Base-by-base conservation (phyloP, 2,113 vertebrate species). In the Ctenodactylus gundi region DNA sequence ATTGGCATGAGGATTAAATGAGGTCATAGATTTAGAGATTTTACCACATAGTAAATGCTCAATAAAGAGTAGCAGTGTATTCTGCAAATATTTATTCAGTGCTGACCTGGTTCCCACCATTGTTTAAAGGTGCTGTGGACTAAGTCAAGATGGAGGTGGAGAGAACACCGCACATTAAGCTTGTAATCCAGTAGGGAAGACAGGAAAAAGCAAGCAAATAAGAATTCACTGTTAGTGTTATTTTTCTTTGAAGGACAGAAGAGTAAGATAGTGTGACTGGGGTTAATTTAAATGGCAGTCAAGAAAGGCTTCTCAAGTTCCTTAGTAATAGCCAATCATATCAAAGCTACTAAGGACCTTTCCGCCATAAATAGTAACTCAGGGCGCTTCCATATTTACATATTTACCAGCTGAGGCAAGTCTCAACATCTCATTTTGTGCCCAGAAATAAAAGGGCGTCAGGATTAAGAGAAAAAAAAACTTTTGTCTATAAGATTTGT, bases 21-120 rank as follows among this genome's bases (percentile, higher is more conserved):
- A 88, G 58, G 82, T 72, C 29, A 64, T 44, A 70, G 84, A 83
- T 73, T 67, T 41, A 85, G 85, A 95, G 80, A 68, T 49, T 25
- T 72, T 85, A 91, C 62, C 76, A 82, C 20, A 41, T 41, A 90
- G 14, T 85, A 91, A 87, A 67, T 83, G 41, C 65, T 90, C 85
- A 67, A 51, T 89, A 84, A 95, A 80, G 11, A 82, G 44, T 25
- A 68, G 39, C 29, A 85, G 10, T 88, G 77, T 46, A 53, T 31
- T 94, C 58, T n/a, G 49, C 39, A 85, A 76, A 27, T 82, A 70
- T 44, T 83, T 83, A 36, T 14, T 64, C 58, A 75, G 49, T 58
- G 25, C 75, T 58, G 73, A 70, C 57, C 41, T 85, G n/a, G 23
- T 55, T 29, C 11, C 41, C 60, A 49, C 53, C 36, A 60, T 53